Evolutionary conservation across 2,888 invertebrate genomes (phyloP).

Genomic region (Reticulitermes lucifugus): DNA sequence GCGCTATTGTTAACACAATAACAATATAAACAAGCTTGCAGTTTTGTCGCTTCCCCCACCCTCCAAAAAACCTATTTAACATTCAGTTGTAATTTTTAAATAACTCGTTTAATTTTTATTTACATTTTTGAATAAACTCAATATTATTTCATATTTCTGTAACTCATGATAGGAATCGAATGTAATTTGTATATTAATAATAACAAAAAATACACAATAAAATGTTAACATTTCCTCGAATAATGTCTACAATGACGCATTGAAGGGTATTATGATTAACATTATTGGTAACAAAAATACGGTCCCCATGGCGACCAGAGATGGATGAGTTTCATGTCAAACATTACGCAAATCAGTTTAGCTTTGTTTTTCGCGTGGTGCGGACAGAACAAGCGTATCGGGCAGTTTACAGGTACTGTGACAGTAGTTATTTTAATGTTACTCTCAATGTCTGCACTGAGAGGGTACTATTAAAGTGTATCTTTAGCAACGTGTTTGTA

Average conservation of each 20-base stretch:
- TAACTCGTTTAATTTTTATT: conserved; percentile 24
- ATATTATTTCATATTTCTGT: conserved; percentile 9
- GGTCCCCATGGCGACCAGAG: neutral
- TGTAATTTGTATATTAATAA: neutral
- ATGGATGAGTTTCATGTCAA: neutral
- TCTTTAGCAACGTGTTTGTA: too few relatives aligned
- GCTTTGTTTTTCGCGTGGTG: neutral
- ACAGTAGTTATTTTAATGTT: too few relatives aligned
- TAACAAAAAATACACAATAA: conserved; percentile 14
- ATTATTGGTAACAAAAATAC: neutral
- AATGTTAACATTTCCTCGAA: neutral
- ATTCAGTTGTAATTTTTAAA: conserved; percentile 11
- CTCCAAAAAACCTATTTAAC: neutral
- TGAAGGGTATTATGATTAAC: neutral
- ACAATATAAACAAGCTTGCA: conserved; percentile 11
- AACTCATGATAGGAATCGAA: neutral
- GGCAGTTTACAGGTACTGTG: too few relatives aligned
- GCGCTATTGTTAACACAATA: neutral
- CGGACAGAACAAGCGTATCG: too few relatives aligned
- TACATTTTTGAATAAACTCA: conserved; percentile 6
- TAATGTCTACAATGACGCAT: conserved; percentile 5
- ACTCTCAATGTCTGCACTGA: too few relatives aligned
- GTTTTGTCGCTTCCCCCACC: neutral
- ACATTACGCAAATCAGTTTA: neutral
- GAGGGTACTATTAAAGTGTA: too few relatives aligned